Evolutionary conservation across 2,797 vertebrate species (phyloP).

Genomic region (Sarcoramphus papa): DNA sequence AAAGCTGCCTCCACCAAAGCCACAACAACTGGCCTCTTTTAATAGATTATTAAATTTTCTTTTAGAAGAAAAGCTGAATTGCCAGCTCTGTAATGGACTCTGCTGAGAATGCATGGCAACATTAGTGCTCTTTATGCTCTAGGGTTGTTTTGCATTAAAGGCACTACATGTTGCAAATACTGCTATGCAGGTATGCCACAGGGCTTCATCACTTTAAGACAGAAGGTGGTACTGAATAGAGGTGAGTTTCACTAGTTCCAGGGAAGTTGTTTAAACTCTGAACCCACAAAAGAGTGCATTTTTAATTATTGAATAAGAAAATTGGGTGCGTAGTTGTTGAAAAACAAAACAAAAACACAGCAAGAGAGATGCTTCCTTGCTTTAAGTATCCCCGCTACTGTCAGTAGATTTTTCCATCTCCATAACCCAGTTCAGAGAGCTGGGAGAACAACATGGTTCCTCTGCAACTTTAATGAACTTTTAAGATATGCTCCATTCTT

Average conservation of each 20-base stretch:
- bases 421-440: not conserved
- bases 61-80: not conserved
- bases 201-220: not conserved
- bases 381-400: not conserved
- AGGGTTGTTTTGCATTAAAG: not conserved
- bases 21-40: not conserved
- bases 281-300: not conserved
- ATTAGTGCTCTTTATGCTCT: not conserved
- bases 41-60: not conserved
- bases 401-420: not conserved
- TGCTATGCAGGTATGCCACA: not conserved
- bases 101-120: not conserved
- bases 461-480: conserved; percentile 12
- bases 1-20: not conserved
- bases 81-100: not conserved
- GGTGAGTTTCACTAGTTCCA: not conserved
- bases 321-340: not conserved
- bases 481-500: not conserved
- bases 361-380: not conserved
- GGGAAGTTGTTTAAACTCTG: not conserved
- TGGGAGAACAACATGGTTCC: not conserved
- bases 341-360: not conserved
- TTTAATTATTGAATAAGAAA: not conserved
- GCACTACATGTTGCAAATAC: not conserved
- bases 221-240: not conserved